These are phyloP conservation scores for Phymatocera aterrima DNA, from an alignment of 2,888 invertebrate genomes.

Conservation along the genomic window DNA sequence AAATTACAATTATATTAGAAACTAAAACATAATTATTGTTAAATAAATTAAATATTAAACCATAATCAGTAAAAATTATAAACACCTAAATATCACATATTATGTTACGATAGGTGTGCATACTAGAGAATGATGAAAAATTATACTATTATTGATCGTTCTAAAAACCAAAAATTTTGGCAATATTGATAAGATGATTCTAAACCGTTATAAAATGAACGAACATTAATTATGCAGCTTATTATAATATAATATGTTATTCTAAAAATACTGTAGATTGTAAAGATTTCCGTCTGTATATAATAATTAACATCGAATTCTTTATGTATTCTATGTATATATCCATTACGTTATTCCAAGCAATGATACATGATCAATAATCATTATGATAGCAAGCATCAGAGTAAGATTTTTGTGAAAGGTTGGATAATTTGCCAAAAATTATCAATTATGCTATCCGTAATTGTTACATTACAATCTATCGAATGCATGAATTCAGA, in stretches of 20 bases:
- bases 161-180: too few relatives aligned
- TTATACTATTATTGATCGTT: neutral
- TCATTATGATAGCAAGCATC: too few relatives aligned
- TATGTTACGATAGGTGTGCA: conserved; percentile 28
- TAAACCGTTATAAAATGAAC: too few relatives aligned
- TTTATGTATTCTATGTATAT: neutral
- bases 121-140: conserved; percentile 27
- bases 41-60: conserved; percentile 32
- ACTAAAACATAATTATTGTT: conserved; percentile 12
- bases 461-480: neutral
- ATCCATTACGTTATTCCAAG: neutral
- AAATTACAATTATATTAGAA: neutral
- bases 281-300: neutral
- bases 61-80: conserved; percentile 18
- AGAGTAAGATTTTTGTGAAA: neutral
- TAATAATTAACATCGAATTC: neutral
- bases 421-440: neutral
- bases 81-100: conserved; percentile 35
- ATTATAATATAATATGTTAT: neutral
- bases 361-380: neutral
- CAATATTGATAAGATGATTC: too few relatives aligned
- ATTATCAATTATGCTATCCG: neutral
- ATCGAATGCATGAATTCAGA: neutral
- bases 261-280: conserved; percentile 29
- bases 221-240: too few relatives aligned